A percentile compares a stretch with the other conserved stretches of the same genome.
Conservation (phyloP, 1,140 invertebrate genomes). For the Drosophila kohkoa region DNA sequence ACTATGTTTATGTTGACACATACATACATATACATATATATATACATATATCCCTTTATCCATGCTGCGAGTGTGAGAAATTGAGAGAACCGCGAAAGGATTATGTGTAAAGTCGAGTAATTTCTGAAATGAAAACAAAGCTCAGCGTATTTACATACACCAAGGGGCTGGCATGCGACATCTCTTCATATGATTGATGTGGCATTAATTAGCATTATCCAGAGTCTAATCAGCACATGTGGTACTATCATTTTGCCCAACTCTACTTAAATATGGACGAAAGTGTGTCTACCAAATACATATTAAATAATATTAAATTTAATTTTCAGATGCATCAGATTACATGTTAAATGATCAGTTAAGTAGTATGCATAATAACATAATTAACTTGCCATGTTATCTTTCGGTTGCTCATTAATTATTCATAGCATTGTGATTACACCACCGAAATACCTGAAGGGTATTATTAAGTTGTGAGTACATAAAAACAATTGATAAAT, state of each 20-base stretch:
- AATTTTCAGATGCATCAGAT: not conserved
- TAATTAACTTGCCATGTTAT: slow-evolving; percentile 14
- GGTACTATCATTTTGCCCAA: not conserved
- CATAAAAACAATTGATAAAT: not conserved
- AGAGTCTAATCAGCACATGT: slow-evolving; percentile 16
- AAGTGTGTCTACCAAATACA: not conserved
- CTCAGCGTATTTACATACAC: slow-evolving; percentile 31
- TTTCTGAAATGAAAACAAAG: slow-evolving; percentile 45
- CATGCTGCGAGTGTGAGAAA: slow-evolving; percentile 37
- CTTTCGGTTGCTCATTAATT: slow-evolving; percentile 22
- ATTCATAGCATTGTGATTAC: not conserved
- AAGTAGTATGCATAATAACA: not conserved
- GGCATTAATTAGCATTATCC: slow-evolving; percentile 47
- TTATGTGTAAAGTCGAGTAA: slow-evolving; percentile 52
- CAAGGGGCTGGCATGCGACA: not conserved
- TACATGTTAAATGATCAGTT: not conserved
- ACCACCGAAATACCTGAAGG: not conserved
- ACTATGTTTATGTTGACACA: not conserved
- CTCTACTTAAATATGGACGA: not conserved
- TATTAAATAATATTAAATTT: not conserved
- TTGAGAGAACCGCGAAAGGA: slow-evolving; percentile 35
- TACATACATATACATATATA: not conserved
- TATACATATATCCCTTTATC: slow-evolving; percentile 2
- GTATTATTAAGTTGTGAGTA: not conserved
- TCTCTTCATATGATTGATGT: slow-evolving; percentile 51